These are phyloP conservation scores for Catocala fraxini DNA, from an alignment of 2,888 invertebrate genomes.

Conservation along the genomic window DNA sequence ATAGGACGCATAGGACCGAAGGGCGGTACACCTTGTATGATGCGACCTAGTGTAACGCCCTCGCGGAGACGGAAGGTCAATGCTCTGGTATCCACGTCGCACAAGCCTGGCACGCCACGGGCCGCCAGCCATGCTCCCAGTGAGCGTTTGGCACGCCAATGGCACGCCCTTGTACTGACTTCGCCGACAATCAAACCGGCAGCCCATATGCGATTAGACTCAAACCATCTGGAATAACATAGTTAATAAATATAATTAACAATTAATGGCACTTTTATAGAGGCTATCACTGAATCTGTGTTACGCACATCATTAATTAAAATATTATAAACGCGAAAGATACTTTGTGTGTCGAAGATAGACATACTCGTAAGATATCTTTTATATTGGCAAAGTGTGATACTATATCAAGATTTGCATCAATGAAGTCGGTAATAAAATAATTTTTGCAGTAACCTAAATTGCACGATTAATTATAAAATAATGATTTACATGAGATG, in stretches of 20 bases:
- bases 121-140: constrained; percentile 94
- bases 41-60: constrained; percentile 93
- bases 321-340: too few species aligned
- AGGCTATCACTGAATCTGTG: too few species aligned
- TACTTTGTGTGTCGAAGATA: too few species aligned
- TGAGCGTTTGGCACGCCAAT: constrained; percentile 95
- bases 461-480: too few species aligned
- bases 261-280: too few species aligned
- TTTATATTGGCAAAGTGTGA: too few species aligned
- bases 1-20: constrained; percentile 69
- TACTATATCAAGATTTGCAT: too few species aligned
- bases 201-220: constrained; percentile 96
- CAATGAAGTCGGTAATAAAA: too few species aligned
- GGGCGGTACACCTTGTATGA: constrained; percentile 87
- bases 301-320: too few species aligned
- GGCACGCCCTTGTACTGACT: constrained; percentile 94
- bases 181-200: constrained; percentile 97
- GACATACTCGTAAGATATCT: too few species aligned
- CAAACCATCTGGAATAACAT: constrained; percentile 92
- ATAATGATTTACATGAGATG: too few species aligned
- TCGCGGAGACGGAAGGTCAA: constrained; percentile 96
- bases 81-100: constrained; percentile 97
- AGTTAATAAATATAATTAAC: not conserved
- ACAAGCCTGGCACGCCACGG: constrained; percentile 94
- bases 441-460: too few species aligned